Evolutionary conservation across 2,888 invertebrate genomes (phyloP), one percentile per base, ranked within the genome.

Genomic region (Aspidapion aeneum): DNA sequence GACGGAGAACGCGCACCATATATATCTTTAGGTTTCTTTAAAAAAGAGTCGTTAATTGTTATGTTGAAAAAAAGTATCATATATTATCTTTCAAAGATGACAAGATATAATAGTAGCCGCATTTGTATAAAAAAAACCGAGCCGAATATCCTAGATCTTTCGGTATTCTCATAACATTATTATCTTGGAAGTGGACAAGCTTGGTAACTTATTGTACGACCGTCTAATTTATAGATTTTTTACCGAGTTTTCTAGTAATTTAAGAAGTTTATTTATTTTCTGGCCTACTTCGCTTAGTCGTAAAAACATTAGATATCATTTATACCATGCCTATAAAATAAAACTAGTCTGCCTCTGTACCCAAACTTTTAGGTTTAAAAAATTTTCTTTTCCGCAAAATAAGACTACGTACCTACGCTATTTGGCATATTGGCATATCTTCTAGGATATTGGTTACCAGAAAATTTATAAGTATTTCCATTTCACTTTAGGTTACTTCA

Each of bases 71-170:
- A 63, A 58, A 58, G n/a, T 57, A 22, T 50, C 57, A 62, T 62
- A 62, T 62, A 51, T 62, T 62, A 62, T 62, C 64, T 58, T 58
- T 60, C 51, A 16, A 62, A 64, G 66, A 66, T 66, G 66, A 66
- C 64, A 64, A 66, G 64, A 66, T 64, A 64, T 66, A 66, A 66
- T 66, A 63, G 61, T 61, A 62, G 54, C 59, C 5, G 12, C 35
- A 7, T 3, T 3, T 35, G 12, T 7, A 3, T 3, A 3, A 12
- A 7, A 7, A 7, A 12, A 7, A 35, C 5, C 35, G 12, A 35
- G 35, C 35, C 35, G 35, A 35, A 35, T 35, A 35, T 35, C 35
- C 35, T 35, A 35, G 35, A 35, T 35, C 35, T 35, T 35, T 35
- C 35, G 35, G 35, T 35, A 35, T 35, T 35, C 35, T 35, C 35